A percentile compares a stretch with the other conserved stretches of the same genome.
Conservation (phyloP, 2,113 vertebrate species). For the Thunnus maccoyii region DNA sequence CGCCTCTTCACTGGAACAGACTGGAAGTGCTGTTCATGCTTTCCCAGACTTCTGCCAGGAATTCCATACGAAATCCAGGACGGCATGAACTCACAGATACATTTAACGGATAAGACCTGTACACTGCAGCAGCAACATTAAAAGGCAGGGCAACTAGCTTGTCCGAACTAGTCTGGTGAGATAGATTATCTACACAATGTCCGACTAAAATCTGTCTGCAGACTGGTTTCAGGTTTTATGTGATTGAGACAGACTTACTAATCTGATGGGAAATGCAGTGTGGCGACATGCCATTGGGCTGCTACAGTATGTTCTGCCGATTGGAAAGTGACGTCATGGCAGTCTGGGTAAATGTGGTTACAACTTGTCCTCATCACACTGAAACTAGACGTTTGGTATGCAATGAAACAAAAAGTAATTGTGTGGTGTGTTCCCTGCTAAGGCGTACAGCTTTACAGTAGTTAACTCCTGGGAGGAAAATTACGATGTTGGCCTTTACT, state of each 20-base stretch:
- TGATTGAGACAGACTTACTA: constrained; percentile 9
- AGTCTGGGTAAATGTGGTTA: constrained; percentile 61
- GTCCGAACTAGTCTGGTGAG: constrained; percentile 5
- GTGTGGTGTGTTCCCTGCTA: constrained; percentile 32
- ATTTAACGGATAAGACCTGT: constrained; percentile 33
- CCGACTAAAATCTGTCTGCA: background rate
- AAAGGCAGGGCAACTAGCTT: background rate
- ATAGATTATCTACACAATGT: background rate
- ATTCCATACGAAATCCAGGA: constrained; percentile 47
- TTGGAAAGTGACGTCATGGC: constrained; percentile 64
- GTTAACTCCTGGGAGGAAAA: constrained; percentile 17
- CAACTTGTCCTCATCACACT: constrained; percentile 33
- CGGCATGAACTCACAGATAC: constrained; percentile 49
- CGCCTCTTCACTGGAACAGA: constrained; percentile 52
- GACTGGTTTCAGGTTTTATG: constrained; percentile 3
- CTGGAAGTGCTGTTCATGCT: constrained; percentile 67
- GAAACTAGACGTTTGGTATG: constrained; percentile 64
- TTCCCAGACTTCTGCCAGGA: constrained; percentile 74
- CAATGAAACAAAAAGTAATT: constrained; percentile 53
- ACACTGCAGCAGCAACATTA: background rate
- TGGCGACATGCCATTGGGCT: constrained; percentile 36
- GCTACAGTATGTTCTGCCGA: constrained; percentile 26
- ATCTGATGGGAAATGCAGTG: constrained; percentile 51
- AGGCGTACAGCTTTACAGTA: constrained; percentile 16
- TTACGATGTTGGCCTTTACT: constrained; percentile 34